phyloP scores from a whole-genome alignment of 2,797 vertebrate genomes.

The Coregonus suidteri region DNA sequence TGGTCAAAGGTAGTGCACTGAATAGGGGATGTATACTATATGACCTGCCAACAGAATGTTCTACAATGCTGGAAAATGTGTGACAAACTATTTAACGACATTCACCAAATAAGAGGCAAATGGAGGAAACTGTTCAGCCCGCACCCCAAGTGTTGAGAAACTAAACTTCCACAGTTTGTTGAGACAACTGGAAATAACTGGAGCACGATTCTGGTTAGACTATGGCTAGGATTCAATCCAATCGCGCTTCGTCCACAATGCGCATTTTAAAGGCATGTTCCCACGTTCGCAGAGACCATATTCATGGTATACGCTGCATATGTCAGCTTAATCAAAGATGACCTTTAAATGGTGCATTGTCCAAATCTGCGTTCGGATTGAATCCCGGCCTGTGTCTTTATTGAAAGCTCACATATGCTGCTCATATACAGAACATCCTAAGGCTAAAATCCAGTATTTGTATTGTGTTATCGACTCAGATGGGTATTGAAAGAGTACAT shows the following conservation, averaged over 20 bases:
- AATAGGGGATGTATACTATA: not conserved
- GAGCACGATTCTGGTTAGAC: not conserved
- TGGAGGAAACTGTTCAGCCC: not conserved
- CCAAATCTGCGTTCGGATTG: too few relatives aligned
- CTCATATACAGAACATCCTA: too few relatives aligned
- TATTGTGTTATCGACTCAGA: not conserved
- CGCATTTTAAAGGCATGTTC: not conserved
- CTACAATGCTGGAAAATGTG: conserved; percentile 1
- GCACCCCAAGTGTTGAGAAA: not conserved
- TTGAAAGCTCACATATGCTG: too few relatives aligned
- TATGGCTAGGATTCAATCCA: not conserved
- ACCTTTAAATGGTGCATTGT: not conserved
- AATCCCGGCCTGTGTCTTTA: too few relatives aligned
- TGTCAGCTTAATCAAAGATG: not conserved
- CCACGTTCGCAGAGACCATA: not conserved
- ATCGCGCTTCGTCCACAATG: not conserved
- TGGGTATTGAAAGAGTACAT: not conserved
- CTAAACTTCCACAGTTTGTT: not conserved
- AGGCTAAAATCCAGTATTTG: not conserved
- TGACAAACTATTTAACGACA: not conserved
- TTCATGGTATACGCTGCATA: not conserved
- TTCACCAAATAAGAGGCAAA: not conserved
- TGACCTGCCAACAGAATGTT: not conserved
- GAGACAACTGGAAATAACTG: not conserved
- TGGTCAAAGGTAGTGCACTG: not conserved